Conservation (phyloP, 2,888 invertebrate genomes). For the Rhopalosiphum nymphaeae region DNA sequence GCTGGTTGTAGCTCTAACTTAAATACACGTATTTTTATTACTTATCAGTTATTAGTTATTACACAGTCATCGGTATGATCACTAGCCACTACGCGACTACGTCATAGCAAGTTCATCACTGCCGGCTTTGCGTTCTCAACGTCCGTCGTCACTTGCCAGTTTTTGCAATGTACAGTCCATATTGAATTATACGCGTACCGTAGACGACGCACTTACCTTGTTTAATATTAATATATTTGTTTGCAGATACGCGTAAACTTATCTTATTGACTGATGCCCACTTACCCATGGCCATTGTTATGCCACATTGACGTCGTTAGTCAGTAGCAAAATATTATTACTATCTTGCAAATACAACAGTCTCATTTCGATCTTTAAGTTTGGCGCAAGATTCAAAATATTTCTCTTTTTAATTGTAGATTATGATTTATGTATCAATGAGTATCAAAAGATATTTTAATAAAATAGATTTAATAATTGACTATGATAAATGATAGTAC, state of each 20-base stretch:
- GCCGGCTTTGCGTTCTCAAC: background rate
- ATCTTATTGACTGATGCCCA: too few species aligned
- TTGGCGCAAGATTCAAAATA: too few species aligned
- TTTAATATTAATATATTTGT: background rate
- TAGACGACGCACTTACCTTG: background rate
- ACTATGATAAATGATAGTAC: background rate
- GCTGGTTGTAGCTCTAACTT: background rate
- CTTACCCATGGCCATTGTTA: too few species aligned
- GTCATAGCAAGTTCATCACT: background rate
- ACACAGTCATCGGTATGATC: background rate
- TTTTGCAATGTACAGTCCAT: background rate
- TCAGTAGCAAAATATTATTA: too few species aligned
- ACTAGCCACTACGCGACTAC: background rate
- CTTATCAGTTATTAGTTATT: background rate
- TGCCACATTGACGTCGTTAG: too few species aligned
- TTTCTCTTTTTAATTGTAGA: too few species aligned
- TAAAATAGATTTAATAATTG: background rate
- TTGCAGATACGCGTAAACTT: too few species aligned
- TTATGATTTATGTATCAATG: background rate
- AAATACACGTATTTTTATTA: background rate
- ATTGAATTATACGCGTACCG: background rate
- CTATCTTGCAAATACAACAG: too few species aligned
- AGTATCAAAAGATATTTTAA: background rate
- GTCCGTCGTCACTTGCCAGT: background rate
- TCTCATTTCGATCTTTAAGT: too few species aligned